Base-by-base conservation (phyloP, 1,140 invertebrate genomes). In the Drosophila nigromelanica region DNA sequence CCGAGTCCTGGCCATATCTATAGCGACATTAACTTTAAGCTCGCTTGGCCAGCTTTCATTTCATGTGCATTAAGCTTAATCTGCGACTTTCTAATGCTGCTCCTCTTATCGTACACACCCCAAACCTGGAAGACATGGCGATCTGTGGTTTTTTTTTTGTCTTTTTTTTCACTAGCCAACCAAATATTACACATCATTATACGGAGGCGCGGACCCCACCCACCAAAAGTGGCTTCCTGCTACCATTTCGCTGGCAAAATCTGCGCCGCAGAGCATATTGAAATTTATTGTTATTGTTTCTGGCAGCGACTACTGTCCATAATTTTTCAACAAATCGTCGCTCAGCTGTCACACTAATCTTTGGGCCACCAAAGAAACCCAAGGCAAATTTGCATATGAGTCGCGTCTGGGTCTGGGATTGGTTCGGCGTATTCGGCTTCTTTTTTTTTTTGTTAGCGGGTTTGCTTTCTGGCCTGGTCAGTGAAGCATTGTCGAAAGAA, bases 341-440 rank as follows among this genome's bases (percentile, higher is more conserved):
- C 85, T 87, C 79, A 89, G 83, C 83, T 87, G 83, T 87, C 83
- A 89, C 83, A 89, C 79, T 89, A 89, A 87, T 87, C 83, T 83
- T 68, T 56, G 63, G 63, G 66, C 61, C 40, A 56, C 64, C 52
- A 75, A 73, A 35, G 33, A 54, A 67, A 58, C 18, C 37, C n/a
- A 52, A 72, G 39, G 27, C 64, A 60, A 76, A 89, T 89, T 87
- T 89, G 85, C 83, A 87, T 87, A 87, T 89, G 75, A 69, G 59
- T 54, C 54, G 42, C 24, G 76, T 58, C 61, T 69, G 73, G 59
- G 55, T 62, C 50, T 69, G 27, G 74, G 60, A 50, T 78, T 18
- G 70, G 55, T 51, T 76, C 33, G 30, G 14, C 51, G 33, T 48
- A 8, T 70, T 48, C 11, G 73, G 24, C 24, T 27, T 27, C 33